These are phyloP conservation scores for Oryzias woworae DNA, from an alignment of 2,113 vertebrate species.

Conservation along the genomic window DNA sequence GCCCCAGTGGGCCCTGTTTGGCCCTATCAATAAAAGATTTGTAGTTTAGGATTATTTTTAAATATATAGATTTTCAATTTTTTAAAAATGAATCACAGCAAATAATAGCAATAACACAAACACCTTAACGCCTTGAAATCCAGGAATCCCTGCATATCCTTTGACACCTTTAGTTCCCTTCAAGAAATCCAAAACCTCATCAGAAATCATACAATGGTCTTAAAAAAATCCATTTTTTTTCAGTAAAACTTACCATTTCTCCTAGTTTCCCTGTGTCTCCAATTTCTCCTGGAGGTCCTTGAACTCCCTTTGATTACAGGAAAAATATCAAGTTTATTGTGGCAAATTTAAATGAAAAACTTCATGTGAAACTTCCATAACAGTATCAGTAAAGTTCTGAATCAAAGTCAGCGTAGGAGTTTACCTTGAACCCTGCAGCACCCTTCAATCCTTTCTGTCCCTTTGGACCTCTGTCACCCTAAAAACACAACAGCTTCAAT, in stretches of 20 bases:
- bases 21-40: slow-evolving; percentile 60
- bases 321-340: slow-evolving; percentile 30
- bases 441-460: slow-evolving; percentile 80
- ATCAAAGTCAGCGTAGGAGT: not conserved
- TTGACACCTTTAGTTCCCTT: slow-evolving; percentile 72
- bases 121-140: slow-evolving; percentile 82
- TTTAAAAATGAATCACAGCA: not conserved
- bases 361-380: slow-evolving; percentile 15
- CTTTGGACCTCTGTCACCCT: slow-evolving; percentile 75
- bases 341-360: slow-evolving; percentile 21
- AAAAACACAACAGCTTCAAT: slow-evolving; percentile 40
- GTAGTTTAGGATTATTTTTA: slow-evolving; percentile 13
- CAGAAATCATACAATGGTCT: slow-evolving; percentile 26
- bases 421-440: slow-evolving; percentile 78
- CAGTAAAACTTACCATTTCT: slow-evolving; percentile 66
- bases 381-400: slow-evolving; percentile 14
- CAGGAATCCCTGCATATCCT: slow-evolving; percentile 75
- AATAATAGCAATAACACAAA: not conserved
- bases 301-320: slow-evolving; percentile 69
- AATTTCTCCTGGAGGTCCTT: slow-evolving; percentile 68
- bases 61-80: not conserved
- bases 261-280: slow-evolving; percentile 61
- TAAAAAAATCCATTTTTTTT: slow-evolving; percentile 1
- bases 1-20: slow-evolving; percentile 62
- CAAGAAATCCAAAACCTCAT: slow-evolving; percentile 46